Percentiles rank a stretch among this genome's conserved stretches.
Conservation (phyloP, 30 jellyfish, hydroid and myxozoan species). For the Hydractinia echinata region DNA sequence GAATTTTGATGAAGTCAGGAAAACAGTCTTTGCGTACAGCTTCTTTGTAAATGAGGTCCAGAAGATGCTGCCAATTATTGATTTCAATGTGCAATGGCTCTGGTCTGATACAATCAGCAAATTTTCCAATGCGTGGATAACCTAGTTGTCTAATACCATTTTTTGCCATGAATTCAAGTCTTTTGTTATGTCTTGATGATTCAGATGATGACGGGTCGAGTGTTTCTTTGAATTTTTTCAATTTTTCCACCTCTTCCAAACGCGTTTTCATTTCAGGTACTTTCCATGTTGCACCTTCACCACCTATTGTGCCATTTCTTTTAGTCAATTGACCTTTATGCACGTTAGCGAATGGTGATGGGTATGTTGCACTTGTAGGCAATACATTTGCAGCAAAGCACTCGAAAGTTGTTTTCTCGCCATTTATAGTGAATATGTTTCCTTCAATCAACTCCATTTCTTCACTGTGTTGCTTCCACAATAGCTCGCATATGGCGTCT, state of each 20-base stretch:
- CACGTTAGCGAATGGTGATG: constrained; percentile 7
- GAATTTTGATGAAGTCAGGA: not conserved
- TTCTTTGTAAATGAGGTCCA: constrained; percentile 17
- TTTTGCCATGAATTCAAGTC: constrained; percentile 12
- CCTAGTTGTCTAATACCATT: constrained; percentile 12
- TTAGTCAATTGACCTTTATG: constrained; percentile 3
- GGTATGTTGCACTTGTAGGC: constrained; percentile 13
- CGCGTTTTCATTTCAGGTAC: constrained; percentile 15
- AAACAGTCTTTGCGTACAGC: constrained; percentile 1
- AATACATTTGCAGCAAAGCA: constrained; percentile 10
- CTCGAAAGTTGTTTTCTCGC: not conserved
- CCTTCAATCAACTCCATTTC: constrained; percentile 23
- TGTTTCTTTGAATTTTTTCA: not conserved
- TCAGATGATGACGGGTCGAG: not conserved
- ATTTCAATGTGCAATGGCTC: constrained; percentile 24
- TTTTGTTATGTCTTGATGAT: constrained; percentile 2
- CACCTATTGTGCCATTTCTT: constrained; percentile 11
- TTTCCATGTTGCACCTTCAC: constrained; percentile 10
- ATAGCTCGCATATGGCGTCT: not conserved
- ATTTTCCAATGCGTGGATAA: constrained; percentile 22
- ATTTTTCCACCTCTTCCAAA: not conserved
- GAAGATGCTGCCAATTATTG: too few species aligned
- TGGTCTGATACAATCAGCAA: constrained; percentile 21
- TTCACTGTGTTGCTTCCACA: not conserved
- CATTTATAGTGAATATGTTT: constrained; percentile 23